Evolutionary conservation across 2,888 invertebrate species (phyloP).

Genomic region (Epirrita christyi): DNA sequence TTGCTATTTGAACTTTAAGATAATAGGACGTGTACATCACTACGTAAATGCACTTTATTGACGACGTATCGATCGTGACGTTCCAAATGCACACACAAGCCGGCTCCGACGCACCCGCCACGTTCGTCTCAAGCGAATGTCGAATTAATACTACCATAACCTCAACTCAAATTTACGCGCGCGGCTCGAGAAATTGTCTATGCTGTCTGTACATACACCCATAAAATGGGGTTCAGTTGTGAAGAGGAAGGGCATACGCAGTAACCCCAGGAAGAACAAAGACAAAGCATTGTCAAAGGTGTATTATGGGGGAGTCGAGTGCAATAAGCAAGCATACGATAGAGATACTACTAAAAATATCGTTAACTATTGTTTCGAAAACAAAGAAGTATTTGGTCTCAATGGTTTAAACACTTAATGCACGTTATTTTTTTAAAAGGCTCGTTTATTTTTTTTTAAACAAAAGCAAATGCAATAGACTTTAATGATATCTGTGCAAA

Average conservation of each 20-base stretch:
- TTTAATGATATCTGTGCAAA: neutral
- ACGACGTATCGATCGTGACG: constrained; percentile 69
- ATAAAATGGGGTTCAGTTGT: constrained; percentile 72
- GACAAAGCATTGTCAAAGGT: constrained; percentile 60
- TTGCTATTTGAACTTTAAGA: constrained; percentile 23
- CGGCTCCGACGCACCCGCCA: constrained; percentile 42
- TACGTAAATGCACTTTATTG: constrained; percentile 68
- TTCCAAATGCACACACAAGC: constrained; percentile 57
- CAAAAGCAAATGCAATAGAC: neutral
- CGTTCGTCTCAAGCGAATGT: constrained; percentile 71
- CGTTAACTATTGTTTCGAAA: constrained; percentile 25
- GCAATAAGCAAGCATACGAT: constrained; percentile 42
- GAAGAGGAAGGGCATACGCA: constrained; percentile 59
- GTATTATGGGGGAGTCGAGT: constrained; percentile 53
- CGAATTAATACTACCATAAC: constrained; percentile 82
- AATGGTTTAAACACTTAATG: neutral
- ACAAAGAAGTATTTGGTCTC: constrained; percentile 17
- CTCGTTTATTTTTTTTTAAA: neutral
- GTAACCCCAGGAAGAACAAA: constrained; percentile 48
- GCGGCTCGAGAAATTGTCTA: constrained; percentile 76
- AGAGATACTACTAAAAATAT: constrained; percentile 33
- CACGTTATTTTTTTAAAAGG: neutral
- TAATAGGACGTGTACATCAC: constrained; percentile 40
- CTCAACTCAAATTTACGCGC: constrained; percentile 82
- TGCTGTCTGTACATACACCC: constrained; percentile 70